Conservation (phyloP, 1,140 invertebrate genomes). For the Brachystomella parvula region DNA sequence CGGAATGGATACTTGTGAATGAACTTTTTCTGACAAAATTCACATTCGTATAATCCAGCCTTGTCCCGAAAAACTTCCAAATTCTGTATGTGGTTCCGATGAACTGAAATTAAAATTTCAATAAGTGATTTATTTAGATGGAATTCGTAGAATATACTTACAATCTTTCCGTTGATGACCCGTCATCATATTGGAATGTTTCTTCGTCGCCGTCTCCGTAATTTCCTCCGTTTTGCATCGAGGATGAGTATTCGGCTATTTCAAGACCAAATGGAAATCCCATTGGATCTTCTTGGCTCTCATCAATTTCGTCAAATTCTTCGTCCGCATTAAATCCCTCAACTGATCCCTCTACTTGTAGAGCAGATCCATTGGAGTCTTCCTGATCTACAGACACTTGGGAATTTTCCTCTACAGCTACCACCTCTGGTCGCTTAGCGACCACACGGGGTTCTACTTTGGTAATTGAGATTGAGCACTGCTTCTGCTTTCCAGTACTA, state of each 20-base stretch:
- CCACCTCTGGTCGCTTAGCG: too few species aligned
- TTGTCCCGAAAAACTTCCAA: slow-evolving; percentile 29
- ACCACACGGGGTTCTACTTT: not conserved
- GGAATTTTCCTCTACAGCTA: too few species aligned
- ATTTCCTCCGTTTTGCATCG: not conserved
- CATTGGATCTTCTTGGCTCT: not conserved
- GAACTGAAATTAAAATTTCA: not conserved
- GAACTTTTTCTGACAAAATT: slow-evolving; percentile 33
- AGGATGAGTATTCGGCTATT: not conserved
- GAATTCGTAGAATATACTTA: not conserved
- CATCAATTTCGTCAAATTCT: not conserved
- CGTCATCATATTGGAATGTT: not conserved
- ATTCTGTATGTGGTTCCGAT: not conserved
- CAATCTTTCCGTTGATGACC: too few species aligned
- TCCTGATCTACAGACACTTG: too few species aligned
- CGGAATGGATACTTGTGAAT: slow-evolving; percentile 37
- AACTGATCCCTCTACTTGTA: too few species aligned
- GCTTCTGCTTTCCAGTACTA: not conserved
- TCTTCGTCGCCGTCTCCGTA: slow-evolving; percentile 12
- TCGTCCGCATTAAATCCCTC: not conserved
- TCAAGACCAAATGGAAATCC: not conserved
- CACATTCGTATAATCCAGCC: slow-evolving; percentile 33
- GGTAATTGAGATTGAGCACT: not conserved
- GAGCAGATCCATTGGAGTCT: too few species aligned
- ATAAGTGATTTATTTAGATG: not conserved